Percentiles rank a stretch among this genome's conserved stretches.
These are phyloP conservation scores for Heliocidaris erythrogramma DNA, from an alignment of 35 echinoderm and acorn worm species.

Conservation along the genomic window DNA sequence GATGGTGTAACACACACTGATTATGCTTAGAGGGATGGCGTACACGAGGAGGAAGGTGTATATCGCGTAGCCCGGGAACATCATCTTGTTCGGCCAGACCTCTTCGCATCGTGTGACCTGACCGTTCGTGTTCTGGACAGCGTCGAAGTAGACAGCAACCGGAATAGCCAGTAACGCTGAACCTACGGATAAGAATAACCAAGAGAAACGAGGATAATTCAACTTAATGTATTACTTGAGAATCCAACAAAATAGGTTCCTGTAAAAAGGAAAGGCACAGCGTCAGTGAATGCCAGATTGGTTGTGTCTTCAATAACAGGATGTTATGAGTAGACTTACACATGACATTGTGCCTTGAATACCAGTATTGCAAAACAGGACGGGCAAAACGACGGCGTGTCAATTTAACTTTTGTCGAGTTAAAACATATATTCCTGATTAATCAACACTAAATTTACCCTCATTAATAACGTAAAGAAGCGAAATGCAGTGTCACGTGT, in stretches of 20 bases:
- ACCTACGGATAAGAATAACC: conserved; percentile 50
- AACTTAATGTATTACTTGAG: not conserved
- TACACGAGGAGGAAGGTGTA: conserved; percentile 72
- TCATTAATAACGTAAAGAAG: no score
- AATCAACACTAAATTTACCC: no score
- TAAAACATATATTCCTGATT: no score
- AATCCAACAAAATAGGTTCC: not conserved
- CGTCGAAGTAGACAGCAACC: conserved; percentile 72
- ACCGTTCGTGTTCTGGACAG: not conserved
- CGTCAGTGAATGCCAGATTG: not conserved
- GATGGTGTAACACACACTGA: conserved; percentile 76
- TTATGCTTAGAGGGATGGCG: conserved; percentile 75
- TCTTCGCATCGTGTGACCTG: conserved; percentile 49
- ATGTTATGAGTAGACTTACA: no score
- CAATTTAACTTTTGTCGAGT: no score
- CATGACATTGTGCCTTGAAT: no score
- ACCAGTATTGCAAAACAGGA: no score
- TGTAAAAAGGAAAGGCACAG: not conserved
- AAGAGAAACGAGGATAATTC: not conserved
- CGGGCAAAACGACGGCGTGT: no score
- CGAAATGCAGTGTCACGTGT: no score
- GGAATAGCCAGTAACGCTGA: conserved; percentile 79
- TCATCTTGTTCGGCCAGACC: conserved; percentile 59
- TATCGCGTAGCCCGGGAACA: conserved; percentile 61
- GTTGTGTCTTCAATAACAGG: no score